Conservation (phyloP, 2,113 vertebrate genomes). For the Shinisaurus crocodilurus region DNA sequence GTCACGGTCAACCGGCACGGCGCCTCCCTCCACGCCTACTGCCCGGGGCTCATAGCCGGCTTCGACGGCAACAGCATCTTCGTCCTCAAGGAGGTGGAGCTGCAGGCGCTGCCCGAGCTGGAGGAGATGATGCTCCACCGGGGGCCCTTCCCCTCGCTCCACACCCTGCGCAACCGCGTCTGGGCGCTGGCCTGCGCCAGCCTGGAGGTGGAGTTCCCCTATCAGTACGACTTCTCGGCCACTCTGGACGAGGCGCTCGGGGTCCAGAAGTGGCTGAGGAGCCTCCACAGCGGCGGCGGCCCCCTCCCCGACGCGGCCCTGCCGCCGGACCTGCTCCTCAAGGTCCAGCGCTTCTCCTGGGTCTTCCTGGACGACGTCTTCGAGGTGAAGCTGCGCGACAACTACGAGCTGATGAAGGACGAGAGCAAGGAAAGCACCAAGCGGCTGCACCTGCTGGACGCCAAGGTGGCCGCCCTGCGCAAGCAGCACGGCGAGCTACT, state of each 20-base stretch:
- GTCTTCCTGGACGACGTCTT: slow-evolving; percentile 94
- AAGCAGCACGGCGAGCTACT: slow-evolving; percentile 96
- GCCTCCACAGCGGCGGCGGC: slow-evolving; percentile 69
- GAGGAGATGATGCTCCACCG: slow-evolving; percentile 87
- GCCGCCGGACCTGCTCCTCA: slow-evolving; percentile 89
- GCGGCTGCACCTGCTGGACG: slow-evolving; percentile 90
- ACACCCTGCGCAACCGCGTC: slow-evolving; percentile 83
- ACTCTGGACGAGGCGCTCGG: slow-evolving; percentile 91
- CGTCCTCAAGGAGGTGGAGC: slow-evolving; percentile 84
- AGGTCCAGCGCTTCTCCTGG: slow-evolving; percentile 91
- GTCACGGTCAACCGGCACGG: slow-evolving; percentile 80
- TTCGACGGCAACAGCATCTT: slow-evolving; percentile 94
- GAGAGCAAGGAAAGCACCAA: slow-evolving; percentile 97
- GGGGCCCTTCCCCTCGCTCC: slow-evolving; percentile 82
- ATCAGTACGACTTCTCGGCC: slow-evolving; percentile 93
- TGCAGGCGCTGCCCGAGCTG: slow-evolving; percentile 82
- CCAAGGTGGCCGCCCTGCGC: slow-evolving; percentile 92
- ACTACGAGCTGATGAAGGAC: slow-evolving; percentile 98
- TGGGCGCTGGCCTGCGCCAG: slow-evolving; percentile 88
- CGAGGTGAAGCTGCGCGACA: slow-evolving; percentile 96
- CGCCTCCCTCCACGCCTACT: slow-evolving; percentile 76
- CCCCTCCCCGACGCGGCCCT: slow-evolving; percentile 52
- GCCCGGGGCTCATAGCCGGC: slow-evolving; percentile 84
- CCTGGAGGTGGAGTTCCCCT: slow-evolving; percentile 90
- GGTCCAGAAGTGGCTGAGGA: slow-evolving; percentile 96